A percentile compares a stretch with the other conserved stretches of the same genome.
Conservation (phyloP, 2,113 vertebrate genomes). For the Brachionichthys hirsutus region DNA sequence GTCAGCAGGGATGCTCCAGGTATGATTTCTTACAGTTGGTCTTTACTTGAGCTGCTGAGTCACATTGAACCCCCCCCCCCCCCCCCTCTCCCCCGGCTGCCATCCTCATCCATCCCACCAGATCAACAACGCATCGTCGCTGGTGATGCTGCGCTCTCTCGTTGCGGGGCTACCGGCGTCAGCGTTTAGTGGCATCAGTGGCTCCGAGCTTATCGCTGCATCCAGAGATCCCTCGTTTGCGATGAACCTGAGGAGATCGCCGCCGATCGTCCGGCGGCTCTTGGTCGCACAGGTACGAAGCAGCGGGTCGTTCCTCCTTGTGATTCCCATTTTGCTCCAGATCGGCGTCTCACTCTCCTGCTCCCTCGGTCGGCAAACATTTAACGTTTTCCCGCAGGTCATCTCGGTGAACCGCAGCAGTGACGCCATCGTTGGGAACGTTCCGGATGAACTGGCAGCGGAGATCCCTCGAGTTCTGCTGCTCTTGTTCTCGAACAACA, state of each 20-base stretch:
- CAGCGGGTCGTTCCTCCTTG: too few species aligned
- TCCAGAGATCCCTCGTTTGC: conserved; percentile 45
- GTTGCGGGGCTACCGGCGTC: conserved; percentile 56
- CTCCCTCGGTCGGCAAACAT: too few species aligned
- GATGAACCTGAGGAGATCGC: conserved; percentile 29
- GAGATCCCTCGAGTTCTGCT: conserved; percentile 66
- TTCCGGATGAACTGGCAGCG: conserved; percentile 63
- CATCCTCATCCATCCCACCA: conserved; percentile 22
- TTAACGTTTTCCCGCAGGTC: conserved; percentile 55
- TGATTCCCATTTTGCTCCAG: too few species aligned
- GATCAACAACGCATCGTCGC: conserved; percentile 20
- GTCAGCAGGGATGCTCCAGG: conserved; percentile 51
- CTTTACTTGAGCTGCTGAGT: too few species aligned
- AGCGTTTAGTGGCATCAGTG: conserved; percentile 15
- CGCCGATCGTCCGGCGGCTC: conserved; percentile 44
- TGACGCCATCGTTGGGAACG: conserved; percentile 54
- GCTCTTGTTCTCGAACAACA: conserved; percentile 24
- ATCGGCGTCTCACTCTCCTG: too few species aligned
- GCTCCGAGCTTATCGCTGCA: conserved; percentile 28
- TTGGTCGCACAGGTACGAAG: conserved; percentile 69
- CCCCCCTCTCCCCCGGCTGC: too few species aligned
- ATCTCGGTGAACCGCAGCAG: conserved; percentile 33
- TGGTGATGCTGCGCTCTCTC: conserved; percentile 66
- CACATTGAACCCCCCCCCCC: too few species aligned
- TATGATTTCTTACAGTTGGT: conserved; percentile 20